A percentile compares a stretch with the other conserved stretches of the same genome.
Evolutionary conservation across 2,113 vertebrate genomes (phyloP).

Genomic region (Xenopus tropicalis): DNA sequence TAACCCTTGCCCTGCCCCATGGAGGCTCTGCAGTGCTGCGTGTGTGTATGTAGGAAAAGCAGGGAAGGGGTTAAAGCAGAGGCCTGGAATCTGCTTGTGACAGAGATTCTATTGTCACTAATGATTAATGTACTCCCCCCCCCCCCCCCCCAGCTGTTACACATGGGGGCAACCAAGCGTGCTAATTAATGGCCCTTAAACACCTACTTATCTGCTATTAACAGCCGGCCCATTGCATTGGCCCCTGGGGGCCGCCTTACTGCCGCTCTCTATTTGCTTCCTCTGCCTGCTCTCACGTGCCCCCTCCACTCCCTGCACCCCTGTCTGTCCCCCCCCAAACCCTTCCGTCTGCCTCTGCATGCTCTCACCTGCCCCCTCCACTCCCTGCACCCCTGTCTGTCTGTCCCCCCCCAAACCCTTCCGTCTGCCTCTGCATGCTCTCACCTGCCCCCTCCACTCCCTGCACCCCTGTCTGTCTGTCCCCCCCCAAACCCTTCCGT

Average conservation of each 20-base stretch:
- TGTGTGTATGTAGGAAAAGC: not conserved
- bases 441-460: too few species aligned
- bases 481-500: too few species aligned
- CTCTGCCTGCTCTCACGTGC: too few species aligned
- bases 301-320: too few species aligned
- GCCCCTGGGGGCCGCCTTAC: not conserved
- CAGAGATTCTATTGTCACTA: not conserved
- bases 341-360: too few species aligned
- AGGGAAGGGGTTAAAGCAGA: not conserved
- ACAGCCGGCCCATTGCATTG: too few species aligned
- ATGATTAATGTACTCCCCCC: slow-evolving; percentile 1
- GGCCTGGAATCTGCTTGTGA: not conserved
- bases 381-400: not conserved
- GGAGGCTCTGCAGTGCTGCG: too few species aligned
- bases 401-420: not conserved
- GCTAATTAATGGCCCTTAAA: slow-evolving; percentile 9
- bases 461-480: too few species aligned
- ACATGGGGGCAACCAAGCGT: not conserved
- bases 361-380: not conserved
- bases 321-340: too few species aligned
- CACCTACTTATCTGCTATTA: slow-evolving; percentile 1
- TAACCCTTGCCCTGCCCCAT: too few species aligned
- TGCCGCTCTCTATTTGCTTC: too few species aligned
- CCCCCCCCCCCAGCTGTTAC: not conserved
- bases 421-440: not conserved